Evolutionary conservation across 2,113 vertebrate species (phyloP).

Genomic region (Ochotona princeps): DNA sequence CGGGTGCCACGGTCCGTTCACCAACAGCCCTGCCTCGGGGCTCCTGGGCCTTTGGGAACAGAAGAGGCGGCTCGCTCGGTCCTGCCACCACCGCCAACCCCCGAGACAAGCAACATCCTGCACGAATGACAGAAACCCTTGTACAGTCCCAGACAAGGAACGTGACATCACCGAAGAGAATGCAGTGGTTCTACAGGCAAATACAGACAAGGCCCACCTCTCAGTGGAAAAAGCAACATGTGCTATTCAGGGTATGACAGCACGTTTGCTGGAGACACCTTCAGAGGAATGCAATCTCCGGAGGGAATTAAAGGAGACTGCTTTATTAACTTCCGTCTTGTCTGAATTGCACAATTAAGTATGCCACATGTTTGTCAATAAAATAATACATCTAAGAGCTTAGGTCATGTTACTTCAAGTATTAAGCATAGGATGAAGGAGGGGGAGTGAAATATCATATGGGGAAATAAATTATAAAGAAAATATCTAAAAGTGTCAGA

Average conservation of each 20-base stretch:
- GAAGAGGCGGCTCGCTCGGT: too few species aligned
- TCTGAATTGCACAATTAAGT: neutral
- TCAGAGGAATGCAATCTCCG: neutral
- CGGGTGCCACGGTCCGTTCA: too few species aligned
- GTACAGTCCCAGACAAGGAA: too few species aligned
- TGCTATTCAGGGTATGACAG: neutral
- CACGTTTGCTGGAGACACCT: neutral
- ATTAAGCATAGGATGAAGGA: neutral
- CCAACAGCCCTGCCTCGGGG: neutral
- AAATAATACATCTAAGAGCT: neutral
- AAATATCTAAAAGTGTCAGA: neutral
- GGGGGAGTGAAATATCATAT: neutral
- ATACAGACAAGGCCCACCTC: neutral
- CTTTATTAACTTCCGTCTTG: neutral
- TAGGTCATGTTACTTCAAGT: neutral
- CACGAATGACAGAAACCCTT: neutral
- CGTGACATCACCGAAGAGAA: neutral
- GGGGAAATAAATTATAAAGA: neutral
- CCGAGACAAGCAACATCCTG: neutral
- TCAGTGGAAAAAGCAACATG: neutral
- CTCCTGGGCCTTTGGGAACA: neutral
- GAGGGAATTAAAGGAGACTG: neutral
- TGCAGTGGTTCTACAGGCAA: neutral
- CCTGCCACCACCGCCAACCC: too few species aligned
- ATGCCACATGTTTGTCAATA: neutral